These are phyloP conservation scores for Drosophila koepferae DNA, from an alignment of 2,888 invertebrate genomes.

Conservation along the genomic window DNA sequence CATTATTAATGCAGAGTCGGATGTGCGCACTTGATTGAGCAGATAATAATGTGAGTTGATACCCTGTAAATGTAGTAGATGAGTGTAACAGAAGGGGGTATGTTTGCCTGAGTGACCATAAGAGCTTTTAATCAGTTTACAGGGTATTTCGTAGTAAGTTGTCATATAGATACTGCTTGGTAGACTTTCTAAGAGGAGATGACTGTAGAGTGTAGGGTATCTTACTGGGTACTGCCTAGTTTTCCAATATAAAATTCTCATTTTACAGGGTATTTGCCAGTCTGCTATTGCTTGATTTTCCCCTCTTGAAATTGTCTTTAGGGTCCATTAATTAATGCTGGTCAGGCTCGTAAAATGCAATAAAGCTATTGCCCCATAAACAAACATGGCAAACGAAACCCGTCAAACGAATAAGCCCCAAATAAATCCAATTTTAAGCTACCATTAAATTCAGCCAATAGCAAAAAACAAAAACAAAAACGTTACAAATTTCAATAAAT, in stretches of 20 bases:
- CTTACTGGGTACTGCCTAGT: too few species aligned
- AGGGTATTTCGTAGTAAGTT: too few species aligned
- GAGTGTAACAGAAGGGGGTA: too few species aligned
- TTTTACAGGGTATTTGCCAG: not conserved
- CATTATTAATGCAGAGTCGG: not conserved
- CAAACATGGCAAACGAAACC: slow-evolving; percentile 25
- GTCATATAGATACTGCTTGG: too few species aligned
- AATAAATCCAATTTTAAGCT: slow-evolving; percentile 10
- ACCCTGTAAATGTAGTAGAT: not conserved
- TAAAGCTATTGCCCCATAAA: slow-evolving; percentile 52
- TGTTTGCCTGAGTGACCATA: too few species aligned
- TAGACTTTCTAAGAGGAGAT: too few species aligned
- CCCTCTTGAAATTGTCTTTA: slow-evolving; percentile 36
- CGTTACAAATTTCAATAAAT: not conserved
- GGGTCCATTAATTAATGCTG: slow-evolving; percentile 51
- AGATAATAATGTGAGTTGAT: not conserved
- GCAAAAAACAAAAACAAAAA: not conserved
- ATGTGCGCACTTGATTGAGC: not conserved
- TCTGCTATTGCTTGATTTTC: not conserved
- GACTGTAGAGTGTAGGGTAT: too few species aligned
- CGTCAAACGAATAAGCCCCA: not conserved
- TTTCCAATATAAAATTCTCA: too few species aligned
- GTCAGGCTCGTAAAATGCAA: slow-evolving; percentile 49
- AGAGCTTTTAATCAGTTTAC: too few species aligned
- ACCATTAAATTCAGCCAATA: not conserved